Percentiles rank a stretch among this genome's conserved stretches.
These are phyloP conservation scores for Atta colombica DNA, from an alignment of 1,140 invertebrate species.

Conservation along the genomic window DNA sequence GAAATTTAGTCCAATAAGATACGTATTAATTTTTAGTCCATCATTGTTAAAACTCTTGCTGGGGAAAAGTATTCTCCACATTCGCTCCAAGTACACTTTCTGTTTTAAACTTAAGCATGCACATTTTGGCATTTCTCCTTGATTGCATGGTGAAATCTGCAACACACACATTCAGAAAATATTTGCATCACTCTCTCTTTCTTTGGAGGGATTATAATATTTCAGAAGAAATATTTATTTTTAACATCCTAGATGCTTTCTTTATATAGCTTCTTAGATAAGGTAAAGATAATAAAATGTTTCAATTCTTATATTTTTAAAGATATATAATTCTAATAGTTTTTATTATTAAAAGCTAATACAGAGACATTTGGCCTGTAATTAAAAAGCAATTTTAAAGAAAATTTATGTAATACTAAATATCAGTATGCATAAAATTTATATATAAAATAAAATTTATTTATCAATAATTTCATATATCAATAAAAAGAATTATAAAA, in stretches of 20 bases:
- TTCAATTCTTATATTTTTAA: conserved; percentile 6
- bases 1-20: background rate
- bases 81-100: conserved; percentile 24
- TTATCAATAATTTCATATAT: background rate
- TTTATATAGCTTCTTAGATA: background rate
- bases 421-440: no score
- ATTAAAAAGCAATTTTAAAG: background rate
- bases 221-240: background rate
- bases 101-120: conserved; percentile 24
- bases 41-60: conserved; percentile 8
- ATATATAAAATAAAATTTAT: background rate
- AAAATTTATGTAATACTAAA: no score
- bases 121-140: conserved; percentile 35
- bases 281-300: background rate
- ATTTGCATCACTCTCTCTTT: conserved; percentile 17
- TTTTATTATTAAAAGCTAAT: conserved; percentile 8
- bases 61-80: background rate
- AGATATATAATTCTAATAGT: background rate
- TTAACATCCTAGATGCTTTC: no score
- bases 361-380: background rate
- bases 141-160: conserved; percentile 32
- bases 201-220: background rate
- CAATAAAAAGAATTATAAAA: conserved; percentile 9
- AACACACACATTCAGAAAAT: background rate
- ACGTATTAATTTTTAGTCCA: background rate